phyloP scores from a whole-genome alignment of 2,888 invertebrate genomes.

The Drosophila quasianomalipes region DNA sequence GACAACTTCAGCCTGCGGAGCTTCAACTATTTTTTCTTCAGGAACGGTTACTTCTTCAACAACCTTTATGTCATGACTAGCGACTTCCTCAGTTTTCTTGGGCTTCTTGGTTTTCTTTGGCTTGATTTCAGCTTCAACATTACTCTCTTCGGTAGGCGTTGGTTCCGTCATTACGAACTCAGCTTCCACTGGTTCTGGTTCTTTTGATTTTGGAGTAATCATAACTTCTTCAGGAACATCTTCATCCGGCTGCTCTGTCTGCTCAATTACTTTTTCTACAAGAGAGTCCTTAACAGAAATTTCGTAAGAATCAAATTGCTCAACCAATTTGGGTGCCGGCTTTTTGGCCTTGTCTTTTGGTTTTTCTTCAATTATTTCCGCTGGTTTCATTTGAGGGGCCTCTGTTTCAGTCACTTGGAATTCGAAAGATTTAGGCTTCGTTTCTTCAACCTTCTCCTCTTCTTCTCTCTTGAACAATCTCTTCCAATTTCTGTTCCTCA shows the following conservation, averaged over 20 bases:
- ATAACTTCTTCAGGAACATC: conserved; percentile 50
- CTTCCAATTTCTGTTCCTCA: conserved; percentile 23
- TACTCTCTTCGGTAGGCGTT: conserved; percentile 67
- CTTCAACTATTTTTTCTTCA: conserved; percentile 52
- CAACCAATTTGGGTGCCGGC: conserved; percentile 47
- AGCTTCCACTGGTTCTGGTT: conserved; percentile 75
- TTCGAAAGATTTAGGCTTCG: conserved; percentile 62
- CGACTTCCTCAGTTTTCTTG: conserved; percentile 65
- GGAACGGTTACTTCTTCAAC: conserved; percentile 62
- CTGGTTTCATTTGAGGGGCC: conserved; percentile 66
- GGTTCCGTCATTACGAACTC: conserved; percentile 73
- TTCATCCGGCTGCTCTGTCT: conserved; percentile 57
- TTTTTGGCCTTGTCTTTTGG: conserved; percentile 56
- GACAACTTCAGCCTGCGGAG: conserved; percentile 35
- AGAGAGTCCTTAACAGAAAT: conserved; percentile 73
- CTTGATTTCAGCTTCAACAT: conserved; percentile 73
- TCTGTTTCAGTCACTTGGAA: conserved; percentile 76
- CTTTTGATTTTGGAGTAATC: conserved; percentile 51
- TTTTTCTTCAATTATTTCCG: conserved; percentile 62
- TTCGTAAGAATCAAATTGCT: conserved; percentile 74
- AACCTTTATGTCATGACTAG: conserved; percentile 73
- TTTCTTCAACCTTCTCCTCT: conserved; percentile 7
- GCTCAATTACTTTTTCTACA: conserved; percentile 50
- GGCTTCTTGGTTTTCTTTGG: conserved; percentile 79
- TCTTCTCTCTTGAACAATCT: conserved; percentile 26